These are phyloP conservation scores for Beris morrisii DNA, from an alignment of 2,888 invertebrate genomes.

Conservation along the genomic window DNA sequence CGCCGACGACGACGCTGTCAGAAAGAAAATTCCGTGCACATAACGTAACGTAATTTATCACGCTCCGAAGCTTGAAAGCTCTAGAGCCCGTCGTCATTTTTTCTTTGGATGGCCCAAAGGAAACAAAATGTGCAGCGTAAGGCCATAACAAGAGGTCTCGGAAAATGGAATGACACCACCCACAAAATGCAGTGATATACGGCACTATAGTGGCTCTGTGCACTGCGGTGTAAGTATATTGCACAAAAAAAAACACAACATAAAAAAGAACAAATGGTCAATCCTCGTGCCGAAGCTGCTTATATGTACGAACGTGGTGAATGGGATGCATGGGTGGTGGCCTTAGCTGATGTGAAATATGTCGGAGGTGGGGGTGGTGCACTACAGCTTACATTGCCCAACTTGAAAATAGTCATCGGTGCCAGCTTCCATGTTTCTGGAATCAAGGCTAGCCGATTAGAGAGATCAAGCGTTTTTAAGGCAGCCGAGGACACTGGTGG, in stretches of 20 bases:
- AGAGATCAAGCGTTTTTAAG: slow-evolving; percentile 21
- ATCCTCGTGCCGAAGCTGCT: too few species aligned
- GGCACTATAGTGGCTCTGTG: too few species aligned
- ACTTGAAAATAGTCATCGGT: slow-evolving; percentile 31
- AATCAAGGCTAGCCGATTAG: slow-evolving; percentile 35
- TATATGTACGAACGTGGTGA: too few species aligned
- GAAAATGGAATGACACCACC: slow-evolving; percentile 32
- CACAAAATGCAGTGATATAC: slow-evolving; percentile 16
- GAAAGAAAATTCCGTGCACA: slow-evolving; percentile 38
- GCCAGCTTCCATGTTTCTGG: slow-evolving; percentile 30
- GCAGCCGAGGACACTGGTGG: background rate
- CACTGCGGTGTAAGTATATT: too few species aligned
- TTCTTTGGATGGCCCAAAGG: slow-evolving; percentile 31
- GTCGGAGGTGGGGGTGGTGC: background rate
- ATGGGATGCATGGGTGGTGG: too few species aligned
- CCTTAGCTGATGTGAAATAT: too few species aligned
- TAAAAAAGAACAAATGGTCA: too few species aligned
- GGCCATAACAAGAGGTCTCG: slow-evolving; percentile 35
- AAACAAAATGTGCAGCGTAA: slow-evolving; percentile 39
- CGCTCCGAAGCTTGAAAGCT: slow-evolving; percentile 39
- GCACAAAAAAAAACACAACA: background rate
- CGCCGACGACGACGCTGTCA: slow-evolving; percentile 4
- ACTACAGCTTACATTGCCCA: slow-evolving; percentile 19
- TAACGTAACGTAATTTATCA: slow-evolving; percentile 41
- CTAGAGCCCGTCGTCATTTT: slow-evolving; percentile 38